Percentiles rank a stretch among this genome's conserved stretches.
phyloP scores from a whole-genome alignment of 1,140 invertebrate species.

The Pachypeltis micranthus region DNA sequence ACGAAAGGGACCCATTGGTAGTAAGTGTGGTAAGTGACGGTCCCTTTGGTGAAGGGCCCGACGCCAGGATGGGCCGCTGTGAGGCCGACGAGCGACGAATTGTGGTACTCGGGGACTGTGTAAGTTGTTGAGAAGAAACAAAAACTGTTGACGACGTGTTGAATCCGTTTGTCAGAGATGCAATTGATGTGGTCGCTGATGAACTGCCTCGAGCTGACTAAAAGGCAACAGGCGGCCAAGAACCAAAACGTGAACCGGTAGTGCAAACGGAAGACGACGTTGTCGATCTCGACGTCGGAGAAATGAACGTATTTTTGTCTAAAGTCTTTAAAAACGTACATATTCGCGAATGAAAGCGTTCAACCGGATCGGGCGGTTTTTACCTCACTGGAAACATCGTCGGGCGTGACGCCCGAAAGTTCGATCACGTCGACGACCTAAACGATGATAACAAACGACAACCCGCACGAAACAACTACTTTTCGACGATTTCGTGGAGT shows the following conservation, averaged over 20 bases:
- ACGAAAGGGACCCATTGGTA: constrained; percentile 84
- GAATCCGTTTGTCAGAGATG: constrained; percentile 47
- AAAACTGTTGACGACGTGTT: constrained; percentile 51
- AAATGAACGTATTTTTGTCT: not conserved
- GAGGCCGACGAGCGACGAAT: constrained; percentile 16
- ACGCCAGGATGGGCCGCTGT: constrained; percentile 30
- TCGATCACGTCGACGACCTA: too few species aligned
- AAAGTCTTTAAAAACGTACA: constrained; percentile 18
- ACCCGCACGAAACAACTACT: too few species aligned
- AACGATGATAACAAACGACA: too few species aligned
- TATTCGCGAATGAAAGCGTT: not conserved
- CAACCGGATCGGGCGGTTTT: not conserved
- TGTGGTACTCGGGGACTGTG: constrained; percentile 36
- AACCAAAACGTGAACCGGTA: constrained; percentile 89
- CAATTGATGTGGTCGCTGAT: constrained; percentile 91
- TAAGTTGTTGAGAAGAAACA: constrained; percentile 69
- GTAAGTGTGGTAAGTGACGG: constrained; percentile 58
- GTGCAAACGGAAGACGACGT: constrained; percentile 85
- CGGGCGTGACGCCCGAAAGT: too few species aligned
- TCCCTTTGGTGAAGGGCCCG: constrained; percentile 36
- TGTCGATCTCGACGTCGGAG: constrained; percentile 68
- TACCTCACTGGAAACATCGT: too few species aligned
- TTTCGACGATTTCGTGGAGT: too few species aligned
- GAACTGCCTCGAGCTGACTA: constrained; percentile 86
- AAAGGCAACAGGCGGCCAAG: constrained; percentile 73